Evolutionary conservation across 2,888 invertebrate species (phyloP), one percentile per base, ranked within the genome.

Genomic region (Microplitis manilae): DNA sequence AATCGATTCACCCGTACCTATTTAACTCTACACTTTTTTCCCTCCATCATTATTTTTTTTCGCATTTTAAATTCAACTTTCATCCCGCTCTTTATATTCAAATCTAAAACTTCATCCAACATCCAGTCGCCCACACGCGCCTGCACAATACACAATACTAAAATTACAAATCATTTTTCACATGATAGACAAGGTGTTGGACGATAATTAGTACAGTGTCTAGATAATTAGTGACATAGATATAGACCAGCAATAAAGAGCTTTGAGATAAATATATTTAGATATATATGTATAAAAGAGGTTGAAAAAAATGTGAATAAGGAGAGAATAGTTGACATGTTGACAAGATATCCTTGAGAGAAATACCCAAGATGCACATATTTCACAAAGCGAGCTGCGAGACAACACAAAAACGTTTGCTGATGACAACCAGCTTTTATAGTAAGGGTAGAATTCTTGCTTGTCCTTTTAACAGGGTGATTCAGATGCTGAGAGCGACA

Each of bases 401-500:
- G 50, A 50, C 50, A 50, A 50, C 50, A 20, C 9, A 59, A 39
- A 50, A 68, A 74, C 68, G 67, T 75, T 65, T 75, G 76, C 73
- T 79, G 82, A 79, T 78, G 80, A 77, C 79, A 67, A 7, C 15
- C 64, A 64, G 41, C 20, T 39, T 72, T 70, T 68, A 81, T 86
- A 88, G 87, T 88, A 89, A 88, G 87, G 85, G 88, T 88, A 87
- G 88, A 86, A 83, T 86, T 50, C 50, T 50, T 88, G 85, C 87
- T 89, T 88, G 86, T 88, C 86, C 78, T 81, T 81, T 82, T 76
- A 84, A 83, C 88, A 90, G 89, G 89, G 85, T 84, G 89, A 90
- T 85, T 90, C 89, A 79, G 90, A 90, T 82, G 89, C 86, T 77
- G 90, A 90, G 85, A 89, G 89, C 85, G 92, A 92, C 85, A 88